Base-by-base conservation (phyloP, 2,888 invertebrate species). In the Margaritifera margaritifera region DNA sequence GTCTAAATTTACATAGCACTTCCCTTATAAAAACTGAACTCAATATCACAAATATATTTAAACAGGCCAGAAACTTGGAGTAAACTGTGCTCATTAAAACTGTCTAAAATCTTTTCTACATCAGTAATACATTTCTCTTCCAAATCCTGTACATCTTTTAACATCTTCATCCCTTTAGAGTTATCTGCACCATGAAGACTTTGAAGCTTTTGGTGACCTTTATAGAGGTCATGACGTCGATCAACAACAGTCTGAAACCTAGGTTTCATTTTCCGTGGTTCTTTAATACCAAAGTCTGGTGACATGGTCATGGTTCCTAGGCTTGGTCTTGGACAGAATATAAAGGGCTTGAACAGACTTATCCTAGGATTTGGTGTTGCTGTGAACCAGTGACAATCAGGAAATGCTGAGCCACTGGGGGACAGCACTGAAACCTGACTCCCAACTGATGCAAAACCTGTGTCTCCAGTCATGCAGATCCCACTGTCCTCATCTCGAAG, bases 291-390 rank as follows among this genome's bases (percentile, higher is more conserved):
- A 64, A 78, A 79, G 50, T 72, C 76, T 4, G 93, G 92, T 72
- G 94, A 93, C 76, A 91, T 90, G 1, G 94, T 94, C 11, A 72
- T 55, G 11, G 72, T 64, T 31, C 84, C 84, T n/a, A 80, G 74
- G 42, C 69, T 71, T 8, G 77, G 73, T 20, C 76, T 74, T 6
- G 78, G 75, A 31, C 80, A 93, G 79, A 90, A 90, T 25, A 90
- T 82, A 71, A 95, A 95, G 5, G 95, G 95, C 89, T 95, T 95
- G 90, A 94, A 95, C 52, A 94, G 93, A 0, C 95, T 95, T 78
- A 92, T 91, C 63, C 92, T 91, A 0, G 95, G 94, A 89, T 95
- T 94, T 0, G 95, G 94, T 0, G 95, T 95, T 2, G 93, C 95
- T 0, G 95, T 95, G 84, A 95, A 94, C 94, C 94, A 95, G 87